Base-by-base conservation (phyloP, 2,113 vertebrate species). In the Atherinomorus stipes region DNA sequence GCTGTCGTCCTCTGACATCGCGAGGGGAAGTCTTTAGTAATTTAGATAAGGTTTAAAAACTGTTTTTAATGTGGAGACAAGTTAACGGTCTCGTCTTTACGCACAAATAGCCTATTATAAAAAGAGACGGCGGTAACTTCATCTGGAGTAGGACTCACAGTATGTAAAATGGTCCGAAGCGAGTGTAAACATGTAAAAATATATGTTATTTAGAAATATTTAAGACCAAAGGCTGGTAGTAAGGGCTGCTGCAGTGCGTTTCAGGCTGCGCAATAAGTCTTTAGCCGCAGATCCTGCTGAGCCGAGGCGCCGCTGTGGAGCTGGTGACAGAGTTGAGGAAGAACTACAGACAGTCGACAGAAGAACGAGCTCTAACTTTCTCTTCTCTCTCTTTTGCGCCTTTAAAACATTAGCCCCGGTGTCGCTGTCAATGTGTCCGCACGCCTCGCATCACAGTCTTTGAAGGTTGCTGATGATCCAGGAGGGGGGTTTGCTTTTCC, bases 1-100 rank as follows among this genome's bases (percentile, higher is more conserved):
- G 25, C 89, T 92, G 71, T 96, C 96, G 80, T 95, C 95, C 69
- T 97, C 96, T 63, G 96, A 96, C 97, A 98, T 98, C 77, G 87
- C 92, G 78, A 64, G 62, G 74, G 47, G 40, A 71, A 40, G 74
- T 80, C 69, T 64, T 54, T 60, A 11, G 19, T 10, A 18, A 63
- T 57, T 62, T 50, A 21, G 49, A 53, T 2, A 37, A 11, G 40
- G 56, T 4, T 18, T 1, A 61, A 28, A 37, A 69, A 13, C 52
- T 64, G 49, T 61, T 76, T n/a, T 70, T 42, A 71, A 64, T 69
- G 54, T 6, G 11, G 18, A 23, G 73, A 23, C 25, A 31, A 50
- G 62, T 60, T 11, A 21, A 45, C 3, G 23, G 11, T 26, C 21
- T 76, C 71, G 81, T 58, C 28, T 80, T 90, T 78, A 88, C 75